Percentiles rank a stretch among this genome's conserved stretches.
These are phyloP conservation scores for Leucophenga montana DNA, from an alignment of 2,888 invertebrate genomes.

Conservation along the genomic window DNA sequence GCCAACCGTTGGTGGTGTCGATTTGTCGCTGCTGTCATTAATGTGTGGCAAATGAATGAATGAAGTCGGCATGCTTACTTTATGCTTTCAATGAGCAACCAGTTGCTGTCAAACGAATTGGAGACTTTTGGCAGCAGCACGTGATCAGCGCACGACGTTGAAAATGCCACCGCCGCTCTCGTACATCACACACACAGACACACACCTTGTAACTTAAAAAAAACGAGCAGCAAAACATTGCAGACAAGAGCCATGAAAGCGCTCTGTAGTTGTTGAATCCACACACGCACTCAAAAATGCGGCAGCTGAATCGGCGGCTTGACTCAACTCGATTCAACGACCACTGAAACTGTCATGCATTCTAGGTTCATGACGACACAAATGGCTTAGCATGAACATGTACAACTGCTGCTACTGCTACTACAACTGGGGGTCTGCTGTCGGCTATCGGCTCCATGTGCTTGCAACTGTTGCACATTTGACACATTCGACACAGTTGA, in stretches of 20 bases:
- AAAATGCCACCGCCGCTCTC: no score
- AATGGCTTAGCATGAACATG: constrained; percentile 37
- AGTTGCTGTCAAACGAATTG: constrained; percentile 17
- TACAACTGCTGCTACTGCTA: constrained; percentile 23
- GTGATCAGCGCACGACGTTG: constrained; percentile 13
- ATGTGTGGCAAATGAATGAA: no score
- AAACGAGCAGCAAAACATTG: background rate
- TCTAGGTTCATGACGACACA: constrained; percentile 4
- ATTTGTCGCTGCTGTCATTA: background rate
- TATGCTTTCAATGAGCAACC: background rate
- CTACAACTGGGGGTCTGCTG: constrained; percentile 17
- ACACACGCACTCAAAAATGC: constrained; percentile 23
- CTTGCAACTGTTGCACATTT: constrained; percentile 1
- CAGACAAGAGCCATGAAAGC: background rate
- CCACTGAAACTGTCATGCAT: constrained; percentile 24
- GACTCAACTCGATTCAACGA: constrained; percentile 57
- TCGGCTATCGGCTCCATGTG: constrained; percentile 1
- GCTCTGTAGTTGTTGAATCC: background rate
- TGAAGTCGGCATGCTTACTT: background rate
- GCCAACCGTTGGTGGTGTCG: no score
- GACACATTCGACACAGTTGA: background rate
- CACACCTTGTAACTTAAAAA: background rate
- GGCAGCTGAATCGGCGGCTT: background rate
- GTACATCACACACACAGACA: background rate
- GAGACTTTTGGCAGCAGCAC: constrained; percentile 29